Conservation (phyloP, 2,888 invertebrate genomes). For the Erpobdella octoculata region DNA sequence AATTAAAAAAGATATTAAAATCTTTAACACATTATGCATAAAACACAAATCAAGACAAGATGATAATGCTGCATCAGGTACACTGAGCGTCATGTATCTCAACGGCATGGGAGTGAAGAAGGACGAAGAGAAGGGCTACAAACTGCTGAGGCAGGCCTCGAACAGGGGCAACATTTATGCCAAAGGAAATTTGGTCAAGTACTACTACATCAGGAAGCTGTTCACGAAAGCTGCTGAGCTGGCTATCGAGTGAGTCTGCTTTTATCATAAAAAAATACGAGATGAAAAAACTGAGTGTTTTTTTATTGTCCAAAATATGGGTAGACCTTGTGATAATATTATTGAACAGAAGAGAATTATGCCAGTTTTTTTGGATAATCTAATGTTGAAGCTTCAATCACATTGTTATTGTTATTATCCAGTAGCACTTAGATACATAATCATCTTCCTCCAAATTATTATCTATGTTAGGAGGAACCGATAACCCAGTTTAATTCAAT, state of each 20-base stretch:
- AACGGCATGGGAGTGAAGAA: slow-evolving; percentile 47
- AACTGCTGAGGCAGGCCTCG: slow-evolving; percentile 48
- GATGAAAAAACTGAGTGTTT: not conserved
- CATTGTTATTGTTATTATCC: not conserved
- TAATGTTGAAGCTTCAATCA: too few species aligned
- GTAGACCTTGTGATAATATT: not conserved
- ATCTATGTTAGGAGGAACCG: not conserved
- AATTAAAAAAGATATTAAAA: not conserved
- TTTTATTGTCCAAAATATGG: not conserved
- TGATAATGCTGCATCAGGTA: slow-evolving; percentile 41
- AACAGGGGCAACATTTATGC: slow-evolving; percentile 52
- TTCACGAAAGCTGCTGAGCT: slow-evolving; percentile 51
- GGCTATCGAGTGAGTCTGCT: slow-evolving; percentile 46
- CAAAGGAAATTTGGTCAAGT: slow-evolving; percentile 49
- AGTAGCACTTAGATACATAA: not conserved
- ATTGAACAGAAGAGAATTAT: not conserved
- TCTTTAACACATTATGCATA: not conserved
- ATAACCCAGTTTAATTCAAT: too few species aligned
- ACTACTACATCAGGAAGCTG: slow-evolving; percentile 50
- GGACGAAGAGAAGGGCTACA: slow-evolving; percentile 45
- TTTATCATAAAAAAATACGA: too few species aligned
- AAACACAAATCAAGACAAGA: not conserved
- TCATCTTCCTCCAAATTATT: not conserved
- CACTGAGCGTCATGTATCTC: slow-evolving; percentile 51
- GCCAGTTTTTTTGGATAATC: not conserved